phyloP scores from a whole-genome alignment of 2,888 invertebrate species.

The Rhagonycha fulva region DNA sequence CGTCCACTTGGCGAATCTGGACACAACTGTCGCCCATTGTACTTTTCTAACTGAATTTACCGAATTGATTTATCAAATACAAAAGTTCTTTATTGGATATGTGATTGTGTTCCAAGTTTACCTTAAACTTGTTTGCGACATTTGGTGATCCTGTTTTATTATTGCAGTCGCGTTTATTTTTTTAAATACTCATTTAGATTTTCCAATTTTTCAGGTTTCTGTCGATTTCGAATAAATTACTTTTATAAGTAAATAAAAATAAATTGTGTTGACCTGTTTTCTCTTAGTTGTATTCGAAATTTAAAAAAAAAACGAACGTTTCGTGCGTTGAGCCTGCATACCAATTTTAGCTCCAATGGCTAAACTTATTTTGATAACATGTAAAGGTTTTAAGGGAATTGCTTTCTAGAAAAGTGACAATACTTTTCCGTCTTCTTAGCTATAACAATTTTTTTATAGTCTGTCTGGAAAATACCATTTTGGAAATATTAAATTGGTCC shows the following conservation, averaged over 20 bases:
- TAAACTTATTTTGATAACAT: neutral
- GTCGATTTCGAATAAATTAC: neutral
- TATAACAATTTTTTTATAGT: neutral
- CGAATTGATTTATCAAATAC: slow-evolving; percentile 51
- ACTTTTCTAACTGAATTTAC: slow-evolving; percentile 42
- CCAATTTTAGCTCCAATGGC: neutral
- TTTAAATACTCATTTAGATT: neutral
- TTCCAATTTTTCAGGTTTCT: neutral
- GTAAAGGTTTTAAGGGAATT: neutral
- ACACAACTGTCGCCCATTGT: slow-evolving; percentile 45
- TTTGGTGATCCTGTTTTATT: slow-evolving; percentile 43
- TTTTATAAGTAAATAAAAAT: neutral
- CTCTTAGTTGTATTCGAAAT: neutral
- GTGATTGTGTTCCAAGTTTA: slow-evolving; percentile 49
- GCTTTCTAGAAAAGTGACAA: neutral
- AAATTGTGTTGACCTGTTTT: neutral
- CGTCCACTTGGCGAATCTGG: slow-evolving; percentile 35
- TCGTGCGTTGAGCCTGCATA: neutral
- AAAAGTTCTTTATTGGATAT: slow-evolving; percentile 51
- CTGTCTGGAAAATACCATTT: neutral
- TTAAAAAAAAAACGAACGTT: neutral
- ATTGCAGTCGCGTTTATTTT: slow-evolving; percentile 4
- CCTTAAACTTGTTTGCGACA: slow-evolving; percentile 43
- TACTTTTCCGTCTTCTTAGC: neutral
- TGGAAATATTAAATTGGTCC: neutral